Conservation (phyloP, 2,797 vertebrate genomes). For the Petrocephalus sullivani region DNA sequence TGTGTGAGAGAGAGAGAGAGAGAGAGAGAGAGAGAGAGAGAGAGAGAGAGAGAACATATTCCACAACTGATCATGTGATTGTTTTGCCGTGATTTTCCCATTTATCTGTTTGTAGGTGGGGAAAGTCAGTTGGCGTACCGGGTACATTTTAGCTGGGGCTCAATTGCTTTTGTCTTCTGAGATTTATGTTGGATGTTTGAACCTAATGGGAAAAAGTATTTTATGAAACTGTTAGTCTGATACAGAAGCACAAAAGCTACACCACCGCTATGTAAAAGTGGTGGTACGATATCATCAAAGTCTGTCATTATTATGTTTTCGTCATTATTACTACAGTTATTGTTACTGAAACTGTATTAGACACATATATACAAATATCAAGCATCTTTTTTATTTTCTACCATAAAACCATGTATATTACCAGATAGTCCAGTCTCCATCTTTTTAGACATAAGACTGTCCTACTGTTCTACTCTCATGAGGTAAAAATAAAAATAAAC, state of each 20-base stretch:
- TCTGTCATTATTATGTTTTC: slow-evolving; percentile 32
- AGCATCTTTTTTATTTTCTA: slow-evolving; percentile 54
- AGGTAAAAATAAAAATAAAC: slow-evolving; percentile 49
- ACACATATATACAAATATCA: slow-evolving; percentile 30
- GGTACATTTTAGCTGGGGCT: background rate
- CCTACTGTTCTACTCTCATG: slow-evolving; percentile 62
- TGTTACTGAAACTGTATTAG: slow-evolving; percentile 45
- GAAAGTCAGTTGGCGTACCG: background rate
- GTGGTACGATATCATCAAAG: slow-evolving; percentile 56
- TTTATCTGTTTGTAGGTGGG: slow-evolving; percentile 14
- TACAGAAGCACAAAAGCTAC: slow-evolving; percentile 69
- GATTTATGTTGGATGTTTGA: slow-evolving; percentile 47
- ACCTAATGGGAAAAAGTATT: slow-evolving; percentile 23
- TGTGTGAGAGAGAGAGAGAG: slow-evolving; percentile 20
- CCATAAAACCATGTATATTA: slow-evolving; percentile 52
- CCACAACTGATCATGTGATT: background rate
- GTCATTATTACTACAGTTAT: slow-evolving; percentile 61
- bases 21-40: background rate
- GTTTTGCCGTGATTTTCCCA: background rate
- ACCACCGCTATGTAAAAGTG: slow-evolving; percentile 64
- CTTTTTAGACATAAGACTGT: slow-evolving; percentile 55
- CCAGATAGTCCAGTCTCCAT: slow-evolving; percentile 61
- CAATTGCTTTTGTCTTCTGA: slow-evolving; percentile 39
- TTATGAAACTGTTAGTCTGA: slow-evolving; percentile 64
- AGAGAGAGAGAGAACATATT: background rate